phyloP scores from a whole-genome alignment of 1,140 invertebrate species.

The Dendrolimus punctatus region DNA sequence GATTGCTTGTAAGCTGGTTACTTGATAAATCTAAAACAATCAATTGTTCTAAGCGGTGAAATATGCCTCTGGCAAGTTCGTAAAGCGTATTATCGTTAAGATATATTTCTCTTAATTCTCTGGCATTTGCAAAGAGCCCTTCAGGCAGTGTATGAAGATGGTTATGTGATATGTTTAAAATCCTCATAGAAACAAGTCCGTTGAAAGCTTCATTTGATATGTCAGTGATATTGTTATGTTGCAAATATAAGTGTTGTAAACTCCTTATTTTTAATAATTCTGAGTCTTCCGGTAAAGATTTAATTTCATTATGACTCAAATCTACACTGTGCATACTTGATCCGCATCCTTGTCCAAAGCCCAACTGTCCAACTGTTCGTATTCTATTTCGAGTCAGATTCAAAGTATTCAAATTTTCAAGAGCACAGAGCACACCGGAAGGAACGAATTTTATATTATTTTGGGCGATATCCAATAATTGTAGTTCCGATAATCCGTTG shows the following conservation, averaged over 20 bases:
- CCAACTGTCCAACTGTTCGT: slow-evolving; percentile 80
- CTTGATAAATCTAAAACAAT: slow-evolving; percentile 89
- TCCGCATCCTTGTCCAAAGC: slow-evolving; percentile 75
- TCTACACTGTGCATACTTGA: slow-evolving; percentile 81
- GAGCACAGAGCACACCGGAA: slow-evolving; percentile 81
- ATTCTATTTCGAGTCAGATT: slow-evolving; percentile 89
- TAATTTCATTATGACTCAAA: slow-evolving; percentile 84
- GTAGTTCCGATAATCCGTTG: slow-evolving; percentile 82
- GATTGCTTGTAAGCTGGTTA: slow-evolving; percentile 88
- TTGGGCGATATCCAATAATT: slow-evolving; percentile 83
- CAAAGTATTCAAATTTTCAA: slow-evolving; percentile 84
- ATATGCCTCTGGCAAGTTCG: slow-evolving; percentile 85
- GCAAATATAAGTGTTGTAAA: slow-evolving; percentile 83
- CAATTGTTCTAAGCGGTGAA: slow-evolving; percentile 87
- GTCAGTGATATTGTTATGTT: slow-evolving; percentile 88
- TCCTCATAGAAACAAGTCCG: slow-evolving; percentile 81
- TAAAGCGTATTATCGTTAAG: slow-evolving; percentile 86
- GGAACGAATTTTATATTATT: slow-evolving; percentile 88
- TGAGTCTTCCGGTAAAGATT: slow-evolving; percentile 79
- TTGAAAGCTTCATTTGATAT: slow-evolving; percentile 84
- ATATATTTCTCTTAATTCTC: slow-evolving; percentile 87
- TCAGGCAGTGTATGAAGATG: slow-evolving; percentile 83
- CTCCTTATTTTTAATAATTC: slow-evolving; percentile 81
- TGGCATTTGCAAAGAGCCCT: slow-evolving; percentile 82
- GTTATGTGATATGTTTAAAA: slow-evolving; percentile 90